Percentiles rank a stretch among this genome's conserved stretches.
These are phyloP conservation scores for Hirundo rustica DNA, from an alignment of 2,797 vertebrate species.

Conservation along the genomic window DNA sequence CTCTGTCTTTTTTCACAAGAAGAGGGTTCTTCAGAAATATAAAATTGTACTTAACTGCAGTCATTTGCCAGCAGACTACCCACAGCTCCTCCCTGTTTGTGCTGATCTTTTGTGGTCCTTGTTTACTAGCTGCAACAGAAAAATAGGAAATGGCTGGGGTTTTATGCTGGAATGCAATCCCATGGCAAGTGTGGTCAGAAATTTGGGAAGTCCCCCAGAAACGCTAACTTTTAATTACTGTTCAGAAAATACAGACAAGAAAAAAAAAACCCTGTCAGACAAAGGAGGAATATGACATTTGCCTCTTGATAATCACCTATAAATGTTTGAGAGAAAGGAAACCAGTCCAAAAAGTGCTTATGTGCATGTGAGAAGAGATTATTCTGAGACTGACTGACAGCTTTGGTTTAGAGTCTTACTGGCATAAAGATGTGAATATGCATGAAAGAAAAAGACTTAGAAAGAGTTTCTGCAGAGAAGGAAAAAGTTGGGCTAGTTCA, in stretches of 20 bases:
- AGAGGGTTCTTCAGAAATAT: background rate
- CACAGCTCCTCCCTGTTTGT: background rate
- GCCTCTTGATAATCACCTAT: conserved; percentile 38
- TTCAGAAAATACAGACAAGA: background rate
- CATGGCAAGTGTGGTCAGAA: background rate
- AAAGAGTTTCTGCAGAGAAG: background rate
- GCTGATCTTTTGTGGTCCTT: background rate
- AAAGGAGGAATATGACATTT: conserved; percentile 4
- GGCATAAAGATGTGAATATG: background rate
- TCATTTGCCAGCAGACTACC: background rate
- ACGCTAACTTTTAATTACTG: background rate
- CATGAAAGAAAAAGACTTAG: background rate
- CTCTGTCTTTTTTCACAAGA: background rate
- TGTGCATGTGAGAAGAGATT: background rate
- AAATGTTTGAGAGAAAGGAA: conserved; percentile 31
- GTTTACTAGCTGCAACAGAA: background rate
- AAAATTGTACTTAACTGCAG: background rate
- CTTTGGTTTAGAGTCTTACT: background rate
- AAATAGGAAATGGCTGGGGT: background rate
- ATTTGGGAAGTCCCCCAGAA: background rate
- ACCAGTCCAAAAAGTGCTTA: conserved; percentile 7
- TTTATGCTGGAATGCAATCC: background rate
- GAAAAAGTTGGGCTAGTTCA: background rate
- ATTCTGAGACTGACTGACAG: background rate
- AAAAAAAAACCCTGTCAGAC: background rate